These are phyloP conservation scores for Noctilio leporinus DNA, from an alignment of 2,113 vertebrate genomes.

Conservation along the genomic window DNA sequence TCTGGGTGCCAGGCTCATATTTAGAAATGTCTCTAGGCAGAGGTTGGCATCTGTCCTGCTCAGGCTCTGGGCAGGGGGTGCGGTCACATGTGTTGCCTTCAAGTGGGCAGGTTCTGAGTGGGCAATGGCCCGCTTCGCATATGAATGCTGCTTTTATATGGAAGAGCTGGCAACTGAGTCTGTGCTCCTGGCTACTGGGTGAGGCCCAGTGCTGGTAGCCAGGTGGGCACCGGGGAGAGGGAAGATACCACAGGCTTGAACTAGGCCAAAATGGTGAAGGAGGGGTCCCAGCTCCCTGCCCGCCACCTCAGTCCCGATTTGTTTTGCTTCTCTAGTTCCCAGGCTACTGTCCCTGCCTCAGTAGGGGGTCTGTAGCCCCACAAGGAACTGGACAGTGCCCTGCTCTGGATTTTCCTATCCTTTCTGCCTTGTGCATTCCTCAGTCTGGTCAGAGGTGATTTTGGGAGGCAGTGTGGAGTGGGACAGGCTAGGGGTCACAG, in stretches of 20 bases:
- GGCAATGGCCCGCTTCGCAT: not conserved
- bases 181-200: not conserved
- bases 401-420: not conserved
- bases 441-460: not conserved
- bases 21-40: constrained; percentile 63
- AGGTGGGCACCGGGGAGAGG: not conserved
- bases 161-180: not conserved
- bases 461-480: not conserved
- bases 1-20: constrained; percentile 55
- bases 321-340: not conserved
- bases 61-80: constrained; percentile 38
- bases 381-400: fast-evolving
- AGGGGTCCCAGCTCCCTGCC: not conserved
- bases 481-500: not conserved
- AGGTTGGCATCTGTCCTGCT: constrained; percentile 33
- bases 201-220: not conserved
- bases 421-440: not conserved
- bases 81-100: constrained; percentile 16
- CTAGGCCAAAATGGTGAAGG: not conserved
- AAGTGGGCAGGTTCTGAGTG: constrained; percentile 46
- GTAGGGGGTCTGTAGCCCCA: not conserved
- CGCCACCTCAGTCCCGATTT: not conserved
- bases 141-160: not conserved
- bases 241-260: not conserved
- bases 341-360: not conserved